A percentile compares a stretch with the other conserved stretches of the same genome.
These are phyloP conservation scores for Heliconius himera DNA, from an alignment of 1,140 invertebrate species.

Conservation along the genomic window DNA sequence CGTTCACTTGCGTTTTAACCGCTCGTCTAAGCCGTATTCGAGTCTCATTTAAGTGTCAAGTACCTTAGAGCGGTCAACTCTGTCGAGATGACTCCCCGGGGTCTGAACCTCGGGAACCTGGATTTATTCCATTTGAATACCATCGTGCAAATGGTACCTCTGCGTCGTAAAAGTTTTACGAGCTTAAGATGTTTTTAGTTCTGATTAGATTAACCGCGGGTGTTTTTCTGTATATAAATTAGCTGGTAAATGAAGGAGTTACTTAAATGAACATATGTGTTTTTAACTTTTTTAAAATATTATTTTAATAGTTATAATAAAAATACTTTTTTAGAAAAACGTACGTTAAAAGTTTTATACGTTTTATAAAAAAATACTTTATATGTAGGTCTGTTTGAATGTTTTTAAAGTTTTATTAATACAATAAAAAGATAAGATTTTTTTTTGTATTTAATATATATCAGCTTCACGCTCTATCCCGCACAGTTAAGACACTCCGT, in stretches of 20 bases:
- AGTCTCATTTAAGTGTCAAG: slow-evolving; percentile 71
- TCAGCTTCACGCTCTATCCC: no score
- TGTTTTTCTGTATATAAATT: slow-evolving; percentile 2
- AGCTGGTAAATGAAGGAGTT: background rate
- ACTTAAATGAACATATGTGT: background rate
- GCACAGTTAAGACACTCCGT: no score
- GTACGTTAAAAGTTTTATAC: no score
- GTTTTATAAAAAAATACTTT: no score
- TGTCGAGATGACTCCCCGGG: slow-evolving; percentile 66
- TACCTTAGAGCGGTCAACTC: slow-evolving; percentile 75
- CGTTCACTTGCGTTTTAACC: slow-evolving; percentile 34
- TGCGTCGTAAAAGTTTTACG: slow-evolving; percentile 65
- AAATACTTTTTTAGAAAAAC: no score
- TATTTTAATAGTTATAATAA: no score
- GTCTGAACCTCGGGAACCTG: slow-evolving; percentile 64
- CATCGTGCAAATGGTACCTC: slow-evolving; percentile 64
- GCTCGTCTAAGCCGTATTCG: slow-evolving; percentile 52
- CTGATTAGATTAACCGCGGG: slow-evolving; percentile 53
- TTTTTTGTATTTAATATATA: no score
- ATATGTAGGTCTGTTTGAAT: no score
- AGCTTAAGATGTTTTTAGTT: slow-evolving; percentile 59
- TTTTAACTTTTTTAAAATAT: no score
- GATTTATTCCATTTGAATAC: slow-evolving; percentile 77
- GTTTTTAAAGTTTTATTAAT: no score
- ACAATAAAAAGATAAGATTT: no score